Evolutionary conservation across 2,888 invertebrate species (phyloP).

Genomic region (Anthophora plumipes): DNA sequence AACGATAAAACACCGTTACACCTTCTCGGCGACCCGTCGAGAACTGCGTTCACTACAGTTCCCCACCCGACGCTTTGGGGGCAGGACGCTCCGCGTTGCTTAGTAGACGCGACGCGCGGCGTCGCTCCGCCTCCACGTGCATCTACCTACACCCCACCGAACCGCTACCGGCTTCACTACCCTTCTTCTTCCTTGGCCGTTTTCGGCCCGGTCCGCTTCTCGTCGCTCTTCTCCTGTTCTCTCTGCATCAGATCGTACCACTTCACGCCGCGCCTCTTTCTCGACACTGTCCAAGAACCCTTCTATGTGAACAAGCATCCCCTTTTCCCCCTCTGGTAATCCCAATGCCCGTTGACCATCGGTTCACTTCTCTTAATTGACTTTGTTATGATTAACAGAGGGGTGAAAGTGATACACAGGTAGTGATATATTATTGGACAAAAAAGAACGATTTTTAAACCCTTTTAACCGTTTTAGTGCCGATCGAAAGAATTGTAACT

Average conservation of each 20-base stretch:
- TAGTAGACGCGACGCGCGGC: conserved; percentile 78
- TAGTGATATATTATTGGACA: no score
- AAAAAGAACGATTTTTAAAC: no score
- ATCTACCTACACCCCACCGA: conserved; percentile 64
- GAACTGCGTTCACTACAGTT: conserved; percentile 78
- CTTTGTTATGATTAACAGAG: conserved; percentile 17
- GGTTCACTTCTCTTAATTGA: conserved; percentile 3
- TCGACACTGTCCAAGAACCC: conserved; percentile 5
- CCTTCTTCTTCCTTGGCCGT: conserved; percentile 27
- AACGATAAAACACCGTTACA: conserved; percentile 71
- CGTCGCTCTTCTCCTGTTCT: conserved; percentile 25
- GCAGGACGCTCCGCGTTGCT: conserved; percentile 71
- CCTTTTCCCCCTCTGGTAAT: no score
- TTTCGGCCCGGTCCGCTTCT: conserved; percentile 21
- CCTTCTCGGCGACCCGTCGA: conserved; percentile 79
- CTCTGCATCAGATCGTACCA: conserved; percentile 29
- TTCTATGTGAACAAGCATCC: not conserved
- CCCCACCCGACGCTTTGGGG: conserved; percentile 77
- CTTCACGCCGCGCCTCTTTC: conserved; percentile 38
- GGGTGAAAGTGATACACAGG: not conserved
- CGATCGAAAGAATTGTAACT: no score
- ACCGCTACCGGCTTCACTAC: not conserved
- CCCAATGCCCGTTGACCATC: conserved; percentile 24
- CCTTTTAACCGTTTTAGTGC: no score
- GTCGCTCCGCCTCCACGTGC: conserved; percentile 81